phyloP scores from a whole-genome alignment of 2,113 vertebrate genomes.

The Stigmatopora argus region DNA sequence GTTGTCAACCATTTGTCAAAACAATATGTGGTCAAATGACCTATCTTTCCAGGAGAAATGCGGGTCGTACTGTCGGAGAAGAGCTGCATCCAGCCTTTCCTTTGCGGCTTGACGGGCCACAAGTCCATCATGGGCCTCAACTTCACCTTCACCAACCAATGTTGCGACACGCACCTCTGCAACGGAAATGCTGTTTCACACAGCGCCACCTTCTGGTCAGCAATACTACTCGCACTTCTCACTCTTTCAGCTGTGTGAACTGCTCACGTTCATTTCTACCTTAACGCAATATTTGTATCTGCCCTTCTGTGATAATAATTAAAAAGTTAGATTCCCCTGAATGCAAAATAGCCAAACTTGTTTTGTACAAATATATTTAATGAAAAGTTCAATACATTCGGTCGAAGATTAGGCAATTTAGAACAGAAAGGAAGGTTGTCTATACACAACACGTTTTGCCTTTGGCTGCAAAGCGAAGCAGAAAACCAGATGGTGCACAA shows the following conservation, averaged over 20 bases:
- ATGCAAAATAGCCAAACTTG: neutral
- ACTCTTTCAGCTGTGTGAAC: neutral
- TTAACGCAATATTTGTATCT: neutral
- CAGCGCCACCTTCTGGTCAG: constrained; percentile 14
- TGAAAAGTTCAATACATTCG: neutral
- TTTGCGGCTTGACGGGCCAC: constrained; percentile 59
- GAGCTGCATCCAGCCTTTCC: constrained; percentile 53
- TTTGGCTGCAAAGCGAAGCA: too few relatives aligned
- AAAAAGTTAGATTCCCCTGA: neutral
- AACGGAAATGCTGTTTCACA: constrained; percentile 31
- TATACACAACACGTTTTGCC: neutral
- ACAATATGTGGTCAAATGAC: too few relatives aligned
- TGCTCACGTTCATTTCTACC: too few relatives aligned
- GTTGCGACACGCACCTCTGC: constrained; percentile 68
- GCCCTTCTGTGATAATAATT: neutral
- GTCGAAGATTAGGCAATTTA: neutral
- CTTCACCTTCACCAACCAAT: constrained; percentile 69
- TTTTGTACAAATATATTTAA: constrained; percentile 2
- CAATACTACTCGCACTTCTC: constrained; percentile 26
- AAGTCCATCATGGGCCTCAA: constrained; percentile 63
- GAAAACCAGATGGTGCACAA: too few relatives aligned
- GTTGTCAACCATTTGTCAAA: too few relatives aligned
- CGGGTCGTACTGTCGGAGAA: constrained; percentile 68
- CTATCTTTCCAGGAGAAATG: constrained; percentile 52
- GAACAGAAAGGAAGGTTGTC: neutral